Base-by-base conservation (phyloP, 2,888 invertebrate genomes). In the Gastrophysa polygoni region DNA sequence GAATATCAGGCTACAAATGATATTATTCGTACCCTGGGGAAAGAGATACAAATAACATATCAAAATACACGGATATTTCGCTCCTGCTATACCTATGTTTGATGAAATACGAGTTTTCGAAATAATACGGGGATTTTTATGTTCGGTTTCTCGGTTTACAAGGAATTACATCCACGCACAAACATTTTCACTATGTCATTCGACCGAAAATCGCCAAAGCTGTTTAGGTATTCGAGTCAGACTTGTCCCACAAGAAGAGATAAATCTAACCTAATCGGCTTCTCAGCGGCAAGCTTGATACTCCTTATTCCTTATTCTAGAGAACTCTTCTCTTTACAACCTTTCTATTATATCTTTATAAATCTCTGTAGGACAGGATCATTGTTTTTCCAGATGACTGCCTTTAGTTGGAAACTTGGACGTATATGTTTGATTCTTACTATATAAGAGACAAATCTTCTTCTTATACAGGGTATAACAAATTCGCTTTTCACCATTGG, bases 191-290 rank as follows among this genome's bases (percentile, higher is more conserved):
- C 38, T 14, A 14, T n/a, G 14, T 38, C 3, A 38, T 14, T n/a
- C 14, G 14, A 3, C 38, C 38, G 11, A 38, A 38, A 38, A 38
- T 32, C 62, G 62, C 63, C 59, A 55, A 61, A 63, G 64, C 68
- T 70, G 63, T 67, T 73, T 73, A 69, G 56, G 71, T 73, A 75
- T 75, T 75, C 75, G 64, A 75, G 74, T 75, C 75, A 75, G 71
- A 67, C 67, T 38, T 14, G 11, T 38, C 68, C 63, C 70, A 67
- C 68, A 69, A 67, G 72, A 72, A 69, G 71, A 71, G 73, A 75
- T 75, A 75, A 75, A 75, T 75, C 74, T 75, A 73, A 75, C 74
- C 75, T 74, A 75, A 75, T 75, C 73, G 75, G 73, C 74, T 73
- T 70, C 38, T 38, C 38, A 38, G 14, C 38, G 38, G 38, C 38